Evolutionary conservation across 53 echinoderm and acorn worm genomes (phyloP).

Genomic region (Temnopleurus reevesii): DNA sequence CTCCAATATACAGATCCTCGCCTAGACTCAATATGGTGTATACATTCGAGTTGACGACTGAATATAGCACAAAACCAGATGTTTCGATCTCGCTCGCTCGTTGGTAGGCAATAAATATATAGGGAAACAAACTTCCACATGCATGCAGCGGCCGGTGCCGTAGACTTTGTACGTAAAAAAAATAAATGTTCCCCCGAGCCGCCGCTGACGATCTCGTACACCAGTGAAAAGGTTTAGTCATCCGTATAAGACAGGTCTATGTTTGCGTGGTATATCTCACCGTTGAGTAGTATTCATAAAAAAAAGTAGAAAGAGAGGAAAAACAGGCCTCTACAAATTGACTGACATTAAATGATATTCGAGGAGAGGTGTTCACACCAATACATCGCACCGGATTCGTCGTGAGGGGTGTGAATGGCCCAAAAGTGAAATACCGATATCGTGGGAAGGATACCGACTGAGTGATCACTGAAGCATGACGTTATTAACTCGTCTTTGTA

Average conservation of each 20-base stretch:
- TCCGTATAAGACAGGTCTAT: slow-evolving; percentile 4
- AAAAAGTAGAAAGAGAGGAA: background rate
- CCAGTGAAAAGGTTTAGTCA: background rate
- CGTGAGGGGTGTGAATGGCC: background rate
- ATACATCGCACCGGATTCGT: background rate
- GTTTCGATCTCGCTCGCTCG: too few relatives aligned
- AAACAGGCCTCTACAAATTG: too few relatives aligned
- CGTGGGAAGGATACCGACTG: background rate
- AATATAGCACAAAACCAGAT: slow-evolving; percentile 23
- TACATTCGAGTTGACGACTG: background rate
- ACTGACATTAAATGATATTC: too few relatives aligned
- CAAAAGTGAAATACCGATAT: too few relatives aligned
- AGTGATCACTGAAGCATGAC: background rate
- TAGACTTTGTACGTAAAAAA: background rate
- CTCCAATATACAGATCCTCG: background rate
- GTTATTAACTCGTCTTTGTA: background rate
- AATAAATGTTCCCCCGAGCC: background rate
- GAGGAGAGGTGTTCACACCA: background rate
- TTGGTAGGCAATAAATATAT: slow-evolving; percentile 12
- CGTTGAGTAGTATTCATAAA: background rate
- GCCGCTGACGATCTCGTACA: background rate
- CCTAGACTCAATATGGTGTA: background rate
- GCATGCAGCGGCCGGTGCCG: background rate
- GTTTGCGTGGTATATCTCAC: background rate
- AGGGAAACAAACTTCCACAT: slow-evolving; percentile 21